A percentile compares a stretch with the other conserved stretches of the same genome.
phyloP scores from a whole-genome alignment of 2,797 vertebrate genomes.

The Leucoraja ocellata region DNA sequence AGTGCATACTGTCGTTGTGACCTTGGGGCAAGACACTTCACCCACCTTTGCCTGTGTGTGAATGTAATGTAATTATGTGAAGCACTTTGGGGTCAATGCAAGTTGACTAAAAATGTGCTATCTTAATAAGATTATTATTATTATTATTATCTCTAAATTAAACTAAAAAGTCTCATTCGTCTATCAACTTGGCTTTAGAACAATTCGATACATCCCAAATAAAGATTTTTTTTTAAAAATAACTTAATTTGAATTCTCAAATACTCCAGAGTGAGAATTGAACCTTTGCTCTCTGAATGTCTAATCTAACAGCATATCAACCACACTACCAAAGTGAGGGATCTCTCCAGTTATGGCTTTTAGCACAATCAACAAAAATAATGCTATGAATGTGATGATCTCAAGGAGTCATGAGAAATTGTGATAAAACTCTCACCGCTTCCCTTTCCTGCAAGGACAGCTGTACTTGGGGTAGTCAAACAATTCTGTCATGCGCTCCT shows the following conservation, averaged over 20 bases:
- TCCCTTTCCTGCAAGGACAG: conserved; percentile 66
- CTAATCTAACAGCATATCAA: background rate
- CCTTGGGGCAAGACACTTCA: too few relatives aligned
- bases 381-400: too few relatives aligned
- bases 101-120: too few relatives aligned
- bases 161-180: too few relatives aligned
- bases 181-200: background rate
- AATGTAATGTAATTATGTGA: too few relatives aligned
- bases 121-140: too few relatives aligned
- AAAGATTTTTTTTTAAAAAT: background rate
- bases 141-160: too few relatives aligned
- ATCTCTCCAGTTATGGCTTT: background rate
- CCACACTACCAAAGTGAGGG: background rate
- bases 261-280: background rate
- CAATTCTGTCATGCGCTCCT: conserved; percentile 62
- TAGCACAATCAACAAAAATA: background rate
- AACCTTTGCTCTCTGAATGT: background rate
- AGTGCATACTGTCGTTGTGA: too few relatives aligned
- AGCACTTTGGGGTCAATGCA: too few relatives aligned
- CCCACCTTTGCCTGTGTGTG: too few relatives aligned
- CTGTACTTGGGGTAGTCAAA: conserved; percentile 68
- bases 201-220: background rate
- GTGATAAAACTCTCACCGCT: conserved; percentile 47
- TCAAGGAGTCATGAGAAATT: background rate
- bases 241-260: background rate